Evolutionary conservation across 2,888 invertebrate genomes (phyloP).

Genomic region (Venusia cambrica): DNA sequence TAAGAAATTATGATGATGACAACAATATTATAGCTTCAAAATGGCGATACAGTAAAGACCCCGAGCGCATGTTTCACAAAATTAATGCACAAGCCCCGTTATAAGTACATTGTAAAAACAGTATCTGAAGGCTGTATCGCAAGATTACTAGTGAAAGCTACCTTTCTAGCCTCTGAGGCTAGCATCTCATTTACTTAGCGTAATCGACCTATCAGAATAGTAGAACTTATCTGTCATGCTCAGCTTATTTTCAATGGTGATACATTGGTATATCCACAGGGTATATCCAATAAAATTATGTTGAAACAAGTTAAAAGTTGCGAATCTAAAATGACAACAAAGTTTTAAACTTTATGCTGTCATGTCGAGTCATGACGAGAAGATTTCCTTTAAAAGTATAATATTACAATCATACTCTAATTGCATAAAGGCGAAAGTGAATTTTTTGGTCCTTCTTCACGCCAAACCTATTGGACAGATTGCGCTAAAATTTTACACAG

Average conservation of each 20-base stretch:
- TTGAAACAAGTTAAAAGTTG: too few species aligned
- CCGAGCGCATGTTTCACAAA: constrained; percentile 4
- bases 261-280: too few species aligned
- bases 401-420: too few species aligned
- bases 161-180: constrained; percentile 36
- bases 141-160: constrained; percentile 36
- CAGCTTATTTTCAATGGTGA: constrained; percentile 11
- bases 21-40: neutral
- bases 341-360: too few species aligned
- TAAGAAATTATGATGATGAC: neutral
- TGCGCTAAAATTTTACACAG: too few species aligned
- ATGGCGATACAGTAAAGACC: neutral
- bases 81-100: constrained; percentile 8
- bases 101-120: constrained; percentile 34
- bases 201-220: constrained; percentile 37
- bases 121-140: constrained; percentile 30
- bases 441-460: too few species aligned
- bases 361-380: too few species aligned
- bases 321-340: too few species aligned
- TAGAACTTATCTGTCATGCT: constrained; percentile 6
- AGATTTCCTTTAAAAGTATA: too few species aligned
- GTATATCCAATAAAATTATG: too few species aligned
- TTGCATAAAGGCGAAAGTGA: too few species aligned
- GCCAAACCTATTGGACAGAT: too few species aligned
- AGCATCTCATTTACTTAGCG: constrained; percentile 41